These are phyloP conservation scores for Portevinia maculata DNA, from an alignment of 2,888 invertebrate species.

Conservation along the genomic window DNA sequence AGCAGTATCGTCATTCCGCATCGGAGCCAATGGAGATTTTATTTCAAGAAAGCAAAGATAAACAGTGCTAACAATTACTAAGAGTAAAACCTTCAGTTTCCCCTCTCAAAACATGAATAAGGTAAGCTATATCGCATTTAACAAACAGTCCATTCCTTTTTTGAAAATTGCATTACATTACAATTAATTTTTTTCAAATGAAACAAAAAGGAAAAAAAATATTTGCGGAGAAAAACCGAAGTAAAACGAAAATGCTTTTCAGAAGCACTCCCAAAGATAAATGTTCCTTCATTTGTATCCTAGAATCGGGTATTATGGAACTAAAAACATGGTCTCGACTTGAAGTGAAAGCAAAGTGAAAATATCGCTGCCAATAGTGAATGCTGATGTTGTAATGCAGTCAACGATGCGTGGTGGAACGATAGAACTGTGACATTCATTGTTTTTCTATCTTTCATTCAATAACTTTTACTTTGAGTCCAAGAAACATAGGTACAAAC, in stretches of 20 bases:
- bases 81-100: too few species aligned
- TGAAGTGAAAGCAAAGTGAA: not conserved
- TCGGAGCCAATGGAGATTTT: too few species aligned
- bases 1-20: too few species aligned
- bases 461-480: too few species aligned
- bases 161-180: too few species aligned
- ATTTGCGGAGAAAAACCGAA: not conserved
- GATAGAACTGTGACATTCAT: not conserved
- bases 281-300: not conserved
- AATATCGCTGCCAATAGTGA: not conserved
- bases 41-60: too few species aligned
- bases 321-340: not conserved
- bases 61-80: too few species aligned
- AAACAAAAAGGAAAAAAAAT: not conserved
- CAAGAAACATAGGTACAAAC: too few species aligned
- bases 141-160: too few species aligned
- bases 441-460: not conserved
- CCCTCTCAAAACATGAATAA: too few species aligned
- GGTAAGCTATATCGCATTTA: too few species aligned
- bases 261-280: not conserved
- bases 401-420: not conserved
- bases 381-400: not conserved
- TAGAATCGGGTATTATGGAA: not conserved
- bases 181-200: too few species aligned
- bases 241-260: not conserved